A percentile compares a stretch with the other conserved stretches of the same genome.
phyloP scores from a whole-genome alignment of 1,140 invertebrate species.

The Bombus confusus region DNA sequence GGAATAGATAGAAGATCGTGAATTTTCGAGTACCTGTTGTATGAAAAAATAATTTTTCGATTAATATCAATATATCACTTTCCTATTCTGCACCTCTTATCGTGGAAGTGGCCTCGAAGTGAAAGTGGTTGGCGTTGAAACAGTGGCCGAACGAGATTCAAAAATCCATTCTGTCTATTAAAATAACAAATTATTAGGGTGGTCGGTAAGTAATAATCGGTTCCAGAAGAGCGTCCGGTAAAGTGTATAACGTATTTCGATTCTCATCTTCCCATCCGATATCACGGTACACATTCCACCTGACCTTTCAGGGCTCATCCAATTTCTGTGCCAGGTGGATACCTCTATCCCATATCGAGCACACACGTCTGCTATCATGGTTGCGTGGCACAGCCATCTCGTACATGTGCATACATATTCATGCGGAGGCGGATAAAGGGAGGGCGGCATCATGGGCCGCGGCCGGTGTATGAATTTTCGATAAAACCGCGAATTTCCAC shows the following conservation, averaged over 20 bases:
- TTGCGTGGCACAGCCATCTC: not conserved
- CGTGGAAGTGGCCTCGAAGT: not conserved
- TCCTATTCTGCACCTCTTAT: not conserved
- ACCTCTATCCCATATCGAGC: not conserved
- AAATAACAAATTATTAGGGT: not conserved
- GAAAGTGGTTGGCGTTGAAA: not conserved
- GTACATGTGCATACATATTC: constrained; percentile 19
- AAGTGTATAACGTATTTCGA: constrained; percentile 30
- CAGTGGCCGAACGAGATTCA: not conserved
- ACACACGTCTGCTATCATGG: not conserved
- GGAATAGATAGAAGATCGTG: too few species aligned
- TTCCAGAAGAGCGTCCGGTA: not conserved
- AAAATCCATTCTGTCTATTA: constrained; percentile 2
- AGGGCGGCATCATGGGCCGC: not conserved
- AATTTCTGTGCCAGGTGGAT: constrained; percentile 52
- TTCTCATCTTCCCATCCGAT: constrained; percentile 35
- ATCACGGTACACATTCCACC: constrained; percentile 25
- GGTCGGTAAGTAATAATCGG: constrained; percentile 6
- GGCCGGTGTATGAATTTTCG: constrained; percentile 64
- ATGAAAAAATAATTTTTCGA: not conserved
- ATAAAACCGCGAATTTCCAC: constrained; percentile 67
- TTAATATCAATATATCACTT: not conserved
- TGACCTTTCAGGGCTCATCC: constrained; percentile 57
- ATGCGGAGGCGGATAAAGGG: not conserved
- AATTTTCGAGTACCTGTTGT: too few species aligned